Conservation (phyloP, 2,888 invertebrate genomes). For the Folsomia candida region DNA sequence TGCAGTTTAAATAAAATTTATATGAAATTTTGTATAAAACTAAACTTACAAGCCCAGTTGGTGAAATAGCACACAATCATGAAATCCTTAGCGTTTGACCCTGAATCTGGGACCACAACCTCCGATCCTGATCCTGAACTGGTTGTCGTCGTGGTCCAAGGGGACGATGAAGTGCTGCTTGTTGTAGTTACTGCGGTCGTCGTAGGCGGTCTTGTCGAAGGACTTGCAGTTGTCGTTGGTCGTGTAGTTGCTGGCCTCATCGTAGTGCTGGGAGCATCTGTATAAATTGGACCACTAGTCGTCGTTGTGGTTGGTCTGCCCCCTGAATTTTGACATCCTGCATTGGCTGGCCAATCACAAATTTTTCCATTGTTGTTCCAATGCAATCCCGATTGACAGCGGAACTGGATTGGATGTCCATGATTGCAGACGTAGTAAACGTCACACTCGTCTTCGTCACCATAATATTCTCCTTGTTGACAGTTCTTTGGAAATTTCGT, state of each 20-base stretch:
- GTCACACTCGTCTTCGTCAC: conserved; percentile 67
- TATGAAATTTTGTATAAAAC: no score
- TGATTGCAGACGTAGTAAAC: conserved; percentile 76
- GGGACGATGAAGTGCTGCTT: no score
- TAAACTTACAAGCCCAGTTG: conserved; percentile 94
- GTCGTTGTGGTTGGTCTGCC: conserved; percentile 28
- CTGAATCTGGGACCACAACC: conserved; percentile 14
- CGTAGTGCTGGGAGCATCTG: conserved; percentile 54
- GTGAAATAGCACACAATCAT: conserved; percentile 83
- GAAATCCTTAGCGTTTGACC: conserved; percentile 39
- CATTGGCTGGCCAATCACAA: conserved; percentile 63
- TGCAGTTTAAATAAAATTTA: no score
- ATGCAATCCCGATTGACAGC: conserved; percentile 70
- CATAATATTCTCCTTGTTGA: conserved; percentile 62
- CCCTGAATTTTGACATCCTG: conserved; percentile 58
- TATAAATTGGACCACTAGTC: conserved; percentile 52
- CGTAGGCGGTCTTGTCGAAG: conserved; percentile 1
- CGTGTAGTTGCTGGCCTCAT: conserved; percentile 39
- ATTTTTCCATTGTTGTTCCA: conserved; percentile 63
- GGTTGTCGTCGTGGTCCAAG: conserved; percentile 7
- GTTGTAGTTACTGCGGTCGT: neutral
- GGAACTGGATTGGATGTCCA: conserved; percentile 69
- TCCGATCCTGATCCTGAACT: neutral
- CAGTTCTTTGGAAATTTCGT: neutral
- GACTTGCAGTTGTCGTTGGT: neutral